These are phyloP conservation scores for Lepisosteus osseus DNA, from an alignment of 2,113 vertebrate species.

Conservation along the genomic window DNA sequence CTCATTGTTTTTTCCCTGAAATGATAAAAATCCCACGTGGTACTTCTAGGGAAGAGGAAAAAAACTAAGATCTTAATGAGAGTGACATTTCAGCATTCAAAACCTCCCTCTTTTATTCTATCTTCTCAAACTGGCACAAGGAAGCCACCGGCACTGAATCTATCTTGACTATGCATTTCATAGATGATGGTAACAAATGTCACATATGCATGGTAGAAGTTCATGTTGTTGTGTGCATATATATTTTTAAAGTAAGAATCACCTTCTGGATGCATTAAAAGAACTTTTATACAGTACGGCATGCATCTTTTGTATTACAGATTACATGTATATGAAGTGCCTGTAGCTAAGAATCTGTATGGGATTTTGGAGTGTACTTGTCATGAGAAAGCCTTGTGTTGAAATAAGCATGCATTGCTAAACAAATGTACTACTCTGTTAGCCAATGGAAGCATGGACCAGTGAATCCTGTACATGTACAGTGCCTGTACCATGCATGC, in stretches of 20 bases:
- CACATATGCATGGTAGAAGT: conserved; percentile 39
- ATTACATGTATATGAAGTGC: conserved; percentile 49
- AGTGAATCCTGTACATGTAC: conserved; percentile 14
- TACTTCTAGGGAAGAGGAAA: background rate
- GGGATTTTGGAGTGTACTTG: background rate
- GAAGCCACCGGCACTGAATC: background rate
- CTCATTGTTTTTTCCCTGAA: too few species aligned
- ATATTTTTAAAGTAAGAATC: conserved; percentile 38
- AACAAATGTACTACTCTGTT: conserved; percentile 34
- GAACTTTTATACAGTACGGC: conserved; percentile 32
- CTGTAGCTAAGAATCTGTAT: conserved; percentile 37
- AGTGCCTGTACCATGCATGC: conserved; percentile 41
- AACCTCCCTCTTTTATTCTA: too few species aligned
- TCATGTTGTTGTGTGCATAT: conserved; percentile 35
- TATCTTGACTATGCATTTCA: conserved; percentile 31
- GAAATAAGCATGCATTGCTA: conserved; percentile 46
- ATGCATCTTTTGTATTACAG: conserved; percentile 31
- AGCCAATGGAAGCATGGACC: conserved; percentile 31
- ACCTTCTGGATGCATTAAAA: background rate
- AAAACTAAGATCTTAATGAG: background rate
- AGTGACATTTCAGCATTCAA: background rate
- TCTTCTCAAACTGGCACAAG: too few species aligned
- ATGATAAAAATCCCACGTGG: too few species aligned
- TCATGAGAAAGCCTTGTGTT: conserved; percentile 24
- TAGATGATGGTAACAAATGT: conserved; percentile 18